phyloP scores from a whole-genome alignment of 2,888 invertebrate species.

The Lagria hirta region DNA sequence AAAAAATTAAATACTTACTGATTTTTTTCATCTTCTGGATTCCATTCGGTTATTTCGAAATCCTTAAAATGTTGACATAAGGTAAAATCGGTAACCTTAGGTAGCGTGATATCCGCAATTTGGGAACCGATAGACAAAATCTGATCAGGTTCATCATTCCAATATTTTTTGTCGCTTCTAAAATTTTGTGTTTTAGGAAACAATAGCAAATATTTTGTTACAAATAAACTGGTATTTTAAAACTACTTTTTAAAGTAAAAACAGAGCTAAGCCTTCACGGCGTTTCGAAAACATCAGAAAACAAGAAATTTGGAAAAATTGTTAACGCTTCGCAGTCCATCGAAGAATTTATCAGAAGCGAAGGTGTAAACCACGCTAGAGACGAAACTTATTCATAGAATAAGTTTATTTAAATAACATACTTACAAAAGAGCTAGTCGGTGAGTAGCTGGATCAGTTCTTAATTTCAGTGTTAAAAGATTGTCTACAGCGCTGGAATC shows the following conservation, averaged over 20 bases:
- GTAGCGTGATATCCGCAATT: constrained; percentile 7
- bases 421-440: constrained; percentile 15
- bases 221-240: constrained; percentile 9
- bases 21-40: constrained; percentile 40
- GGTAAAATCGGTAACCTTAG: constrained; percentile 30
- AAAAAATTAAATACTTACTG: constrained; percentile 29
- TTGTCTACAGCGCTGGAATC: constrained; percentile 41
- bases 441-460: constrained; percentile 17
- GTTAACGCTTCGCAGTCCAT: no score
- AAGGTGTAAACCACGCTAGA: no score
- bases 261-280: no score
- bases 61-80: constrained; percentile 64
- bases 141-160: constrained; percentile 27
- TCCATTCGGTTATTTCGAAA: constrained; percentile 43
- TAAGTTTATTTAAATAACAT: background rate
- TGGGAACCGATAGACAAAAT: constrained; percentile 25
- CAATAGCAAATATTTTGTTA: no score
- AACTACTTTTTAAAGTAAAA: constrained; percentile 1
- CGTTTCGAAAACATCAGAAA: no score
- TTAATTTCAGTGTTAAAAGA: constrained; percentile 40
- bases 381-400: no score
- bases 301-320: no score
- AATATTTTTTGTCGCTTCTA: constrained; percentile 34
- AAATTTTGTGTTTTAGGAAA: no score
- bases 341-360: no score